Evolutionary conservation across 2,888 invertebrate genomes (phyloP), one percentile per base, ranked within the genome.

Genomic region (Spilarctia lutea): DNA sequence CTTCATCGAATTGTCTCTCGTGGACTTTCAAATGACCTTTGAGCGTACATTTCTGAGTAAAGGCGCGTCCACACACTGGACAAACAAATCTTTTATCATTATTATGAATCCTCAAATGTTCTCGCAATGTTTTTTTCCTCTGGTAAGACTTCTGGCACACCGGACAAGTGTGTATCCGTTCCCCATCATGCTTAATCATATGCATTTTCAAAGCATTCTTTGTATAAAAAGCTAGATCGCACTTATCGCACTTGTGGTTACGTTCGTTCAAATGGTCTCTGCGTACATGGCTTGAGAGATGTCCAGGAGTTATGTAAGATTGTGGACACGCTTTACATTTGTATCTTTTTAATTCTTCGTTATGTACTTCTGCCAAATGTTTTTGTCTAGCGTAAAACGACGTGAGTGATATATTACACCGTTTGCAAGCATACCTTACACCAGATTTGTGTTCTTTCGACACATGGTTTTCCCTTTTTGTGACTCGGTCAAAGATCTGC

Each of bases 151-250:
- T 96, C 73, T 94, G 90, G 71, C 96, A 96, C 0, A 96, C 91
- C 13, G 90, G 91, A 77, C 96, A 96, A 0, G 92, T 90, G 42
- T 96, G 96, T 39, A 96, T 96, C 27, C 96, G 83, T 39, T 95
- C 95, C 0, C 96, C 96, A 1, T 96, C 96, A 66, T 96, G 96
- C 24, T 96, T 96, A 0, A 96, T 96, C 94, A 96, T 96, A 76
- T 96, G 96, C 92, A 96, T 96, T 76, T 96, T 96, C 42, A 96
- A 84, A 11, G 96, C 96, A 71, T 96, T 96, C 76, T 95, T 95
- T 0, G 96, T 96, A 73, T 96, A 96, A 77, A 96, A 96, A 0
- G 96, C 96, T 3, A 95, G 84, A 45, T 96, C 94, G 66, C 96
- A 96, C 52, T 96, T 93, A 39, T 93, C 93, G 71, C 96, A 96